Conservation (phyloP, 53 echinoderm and acorn worm genomes). For the Antedon mediterranea region DNA sequence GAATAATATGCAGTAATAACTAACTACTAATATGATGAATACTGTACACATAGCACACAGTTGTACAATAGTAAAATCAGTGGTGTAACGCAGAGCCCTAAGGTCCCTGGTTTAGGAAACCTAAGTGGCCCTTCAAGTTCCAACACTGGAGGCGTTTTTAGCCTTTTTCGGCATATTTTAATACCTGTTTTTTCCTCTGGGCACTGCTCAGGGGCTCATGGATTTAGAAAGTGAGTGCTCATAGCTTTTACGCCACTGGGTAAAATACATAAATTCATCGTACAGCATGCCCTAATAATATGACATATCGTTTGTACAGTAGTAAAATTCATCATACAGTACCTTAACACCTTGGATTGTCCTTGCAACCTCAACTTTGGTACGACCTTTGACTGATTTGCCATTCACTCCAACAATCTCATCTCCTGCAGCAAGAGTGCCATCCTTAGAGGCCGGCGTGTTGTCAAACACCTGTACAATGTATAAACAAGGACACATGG, state of each 20-base stretch:
- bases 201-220: too few relatives aligned
- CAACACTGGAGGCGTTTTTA: too few relatives aligned
- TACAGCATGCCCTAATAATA: background rate
- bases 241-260: too few relatives aligned
- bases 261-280: background rate
- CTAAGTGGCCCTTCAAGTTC: too few relatives aligned
- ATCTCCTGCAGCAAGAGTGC: constrained; percentile 70
- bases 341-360: constrained; percentile 95
- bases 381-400: constrained; percentile 83
- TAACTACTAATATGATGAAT: too few relatives aligned
- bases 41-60: too few relatives aligned
- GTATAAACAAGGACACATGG: constrained; percentile 94
- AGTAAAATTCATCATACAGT: background rate
- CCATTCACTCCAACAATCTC: constrained; percentile 92
- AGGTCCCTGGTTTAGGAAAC: too few relatives aligned
- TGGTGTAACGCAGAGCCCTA: too few relatives aligned
- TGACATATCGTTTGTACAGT: background rate
- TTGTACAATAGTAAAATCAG: background rate
- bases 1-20: too few relatives aligned
- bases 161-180: too few relatives aligned
- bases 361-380: constrained; percentile 94
- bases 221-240: too few relatives aligned
- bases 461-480: constrained; percentile 99
- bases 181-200: too few relatives aligned
- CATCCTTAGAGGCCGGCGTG: constrained; percentile 95